These are phyloP conservation scores for Whitmania pigra DNA, from an alignment of 1,140 invertebrate species.

Conservation along the genomic window DNA sequence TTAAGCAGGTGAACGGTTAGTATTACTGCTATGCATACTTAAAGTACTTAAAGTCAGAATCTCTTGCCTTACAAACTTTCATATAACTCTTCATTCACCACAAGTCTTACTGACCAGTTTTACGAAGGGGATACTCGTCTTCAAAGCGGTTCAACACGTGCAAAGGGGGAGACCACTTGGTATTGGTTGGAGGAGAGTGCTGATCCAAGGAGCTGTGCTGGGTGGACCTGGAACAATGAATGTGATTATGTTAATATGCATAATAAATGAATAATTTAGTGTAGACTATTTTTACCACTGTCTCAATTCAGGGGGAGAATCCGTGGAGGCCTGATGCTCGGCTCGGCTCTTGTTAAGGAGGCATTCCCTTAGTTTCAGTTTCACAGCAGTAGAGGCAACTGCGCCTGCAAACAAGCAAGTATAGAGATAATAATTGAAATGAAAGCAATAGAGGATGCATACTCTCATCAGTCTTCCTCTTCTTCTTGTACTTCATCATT, in stretches of 20 bases:
- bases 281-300: constrained; percentile 53
- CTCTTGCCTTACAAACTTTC: too few relatives aligned
- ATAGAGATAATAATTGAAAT: constrained; percentile 67
- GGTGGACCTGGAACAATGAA: constrained; percentile 17
- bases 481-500: constrained; percentile 37
- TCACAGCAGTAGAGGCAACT: constrained; percentile 84
- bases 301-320: constrained; percentile 55
- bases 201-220: constrained; percentile 32
- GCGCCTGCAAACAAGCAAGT: constrained; percentile 66
- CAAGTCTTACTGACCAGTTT: constrained; percentile 59
- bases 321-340: constrained; percentile 39
- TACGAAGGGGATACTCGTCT: constrained; percentile 78
- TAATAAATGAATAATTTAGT: too few relatives aligned
- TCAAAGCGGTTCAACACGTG: constrained; percentile 55
- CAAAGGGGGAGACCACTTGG: constrained; percentile 38
- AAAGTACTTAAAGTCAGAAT: too few relatives aligned
- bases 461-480: constrained; percentile 15
- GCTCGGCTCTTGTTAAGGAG: constrained; percentile 71
- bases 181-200: constrained; percentile 33
- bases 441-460: constrained; percentile 60
- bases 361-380: constrained; percentile 81
- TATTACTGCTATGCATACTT: too few relatives aligned
- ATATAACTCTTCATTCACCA: too few relatives aligned
- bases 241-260: background rate
- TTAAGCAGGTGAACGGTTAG: too few relatives aligned